Base-by-base conservation (phyloP, 2,113 vertebrate species). In the Hymenochirus boettgeri region DNA sequence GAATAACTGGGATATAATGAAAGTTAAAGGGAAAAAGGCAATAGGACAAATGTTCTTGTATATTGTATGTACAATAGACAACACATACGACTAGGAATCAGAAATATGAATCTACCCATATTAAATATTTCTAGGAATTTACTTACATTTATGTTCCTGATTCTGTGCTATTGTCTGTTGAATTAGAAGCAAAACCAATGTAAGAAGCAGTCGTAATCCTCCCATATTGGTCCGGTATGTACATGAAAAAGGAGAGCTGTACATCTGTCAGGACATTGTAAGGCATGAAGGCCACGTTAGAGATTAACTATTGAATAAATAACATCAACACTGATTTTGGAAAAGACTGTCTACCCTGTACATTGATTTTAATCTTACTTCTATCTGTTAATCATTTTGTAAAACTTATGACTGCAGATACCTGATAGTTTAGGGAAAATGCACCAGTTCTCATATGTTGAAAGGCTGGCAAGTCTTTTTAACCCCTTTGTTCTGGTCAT, bases 141-240 rank as follows among this genome's bases (percentile, higher is more conserved):
- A 71, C 76, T 84, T 84, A 90, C 88, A 86, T 87, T 73, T 62
- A 71, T 26, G 53, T 25, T 71, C 78, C 70, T 61, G 64, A 77
- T 74, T 80, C 1, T 63, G 15, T 24, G 74, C 37, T 17, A 73
- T 72, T 62, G 72, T 71, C 53, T 79, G 64, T 26, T 26, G 15
- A 62, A 72, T 61, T 66, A 73, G 7, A 53, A 42, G 75, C 23
- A 73, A 64, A 66, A 84, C 17, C 33, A 84, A 37, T 31, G 84
- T 63, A 67, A 84, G 2, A 18, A 76, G n/a, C n/a, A 70, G 39
- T 10, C 5, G 71, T n/a, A 58, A 21, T 37, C 23, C 72, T 62
- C 61, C 81, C 88, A 90, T 90, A 70, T 77, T 70, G 53, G 70
- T 58, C 26, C 73, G 64, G 77, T 79, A 78, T 65, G 24, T 37